Evolutionary conservation across 1,140 invertebrate genomes (phyloP), one percentile per base, ranked within the genome.

Genomic region (Bombus sibiricus): DNA sequence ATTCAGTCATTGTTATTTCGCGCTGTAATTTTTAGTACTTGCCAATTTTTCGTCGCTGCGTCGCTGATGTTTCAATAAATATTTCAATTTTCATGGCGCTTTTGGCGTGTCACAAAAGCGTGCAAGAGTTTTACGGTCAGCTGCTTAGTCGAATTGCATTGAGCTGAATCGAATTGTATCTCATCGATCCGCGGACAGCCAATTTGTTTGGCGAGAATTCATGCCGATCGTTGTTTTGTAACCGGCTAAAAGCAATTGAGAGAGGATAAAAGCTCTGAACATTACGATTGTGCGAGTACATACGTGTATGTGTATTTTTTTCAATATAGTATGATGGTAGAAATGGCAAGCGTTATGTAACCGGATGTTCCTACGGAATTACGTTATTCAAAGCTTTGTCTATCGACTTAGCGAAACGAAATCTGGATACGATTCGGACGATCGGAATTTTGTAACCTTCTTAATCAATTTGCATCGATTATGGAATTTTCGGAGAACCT

Each of bases 261-360:
- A 47, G 73, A n/a, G 47, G 37, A 59, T 39, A 59, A 59, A 76
- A 76, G 53, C 32, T n/a, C 13, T 4, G 47, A 37, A 34, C 25
- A 28, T 22, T 57, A 39, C 32, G 9, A 75, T 57, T 75, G 32
- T 37, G 25, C 53, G 22, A 18, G 0, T n/a, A 34, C 4, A 6
- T 37, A 12, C 25, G 32, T 12, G 41, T 41, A 9, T 47, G 68
- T 41, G 28, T 18, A 9, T 37, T 28, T 57, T 25, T 37, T 37
- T 47, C 59, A 22, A 43, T 34, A 43, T 37, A 13, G 32, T 34
- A 28, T 62, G 72, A 47, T 82, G 6, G 32, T 75, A 32, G 59
- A 47, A 76, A 39, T 39, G 57, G 81, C 41, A 66, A 57, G 39
- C 13, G 53, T 82, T 82, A 28, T 41, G 69, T 43, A 82, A 82